These are phyloP conservation scores for Brienomyrus longianalis DNA, from an alignment of 2,113 vertebrate species.

Conservation along the genomic window DNA sequence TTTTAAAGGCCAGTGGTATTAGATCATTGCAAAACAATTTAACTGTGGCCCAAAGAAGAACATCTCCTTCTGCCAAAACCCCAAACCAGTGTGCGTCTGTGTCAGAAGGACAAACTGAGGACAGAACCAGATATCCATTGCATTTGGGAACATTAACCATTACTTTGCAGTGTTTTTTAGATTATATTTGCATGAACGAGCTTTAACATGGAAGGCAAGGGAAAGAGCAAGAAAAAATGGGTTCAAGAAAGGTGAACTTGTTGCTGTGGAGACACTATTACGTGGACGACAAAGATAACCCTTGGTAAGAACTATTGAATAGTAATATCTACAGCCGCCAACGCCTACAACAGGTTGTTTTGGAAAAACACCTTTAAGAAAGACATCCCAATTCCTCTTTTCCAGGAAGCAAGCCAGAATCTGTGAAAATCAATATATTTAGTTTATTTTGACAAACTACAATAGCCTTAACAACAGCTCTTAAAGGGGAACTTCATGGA, in stretches of 20 bases:
- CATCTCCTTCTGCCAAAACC: constrained; percentile 6
- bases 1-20: constrained; percentile 12
- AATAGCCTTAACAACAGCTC: background rate
- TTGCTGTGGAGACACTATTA: background rate
- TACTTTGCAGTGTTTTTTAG: background rate
- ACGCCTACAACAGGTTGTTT: background rate
- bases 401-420: background rate
- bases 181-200: background rate
- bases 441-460: background rate
- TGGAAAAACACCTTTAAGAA: constrained; percentile 6
- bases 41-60: background rate
- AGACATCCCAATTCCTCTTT: background rate
- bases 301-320: background rate
- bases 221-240: background rate
- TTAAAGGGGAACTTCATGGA: background rate
- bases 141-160: background rate
- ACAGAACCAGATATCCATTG: background rate
- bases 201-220: background rate
- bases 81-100: background rate
- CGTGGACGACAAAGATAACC: constrained; percentile 18
- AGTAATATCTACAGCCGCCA: background rate
- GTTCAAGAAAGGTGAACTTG: background rate
- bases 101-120: background rate
- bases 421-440: background rate
- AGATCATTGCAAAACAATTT: constrained; percentile 11